Conservation (phyloP, 1,140 invertebrate species). For the Hermetia illucens region DNA sequence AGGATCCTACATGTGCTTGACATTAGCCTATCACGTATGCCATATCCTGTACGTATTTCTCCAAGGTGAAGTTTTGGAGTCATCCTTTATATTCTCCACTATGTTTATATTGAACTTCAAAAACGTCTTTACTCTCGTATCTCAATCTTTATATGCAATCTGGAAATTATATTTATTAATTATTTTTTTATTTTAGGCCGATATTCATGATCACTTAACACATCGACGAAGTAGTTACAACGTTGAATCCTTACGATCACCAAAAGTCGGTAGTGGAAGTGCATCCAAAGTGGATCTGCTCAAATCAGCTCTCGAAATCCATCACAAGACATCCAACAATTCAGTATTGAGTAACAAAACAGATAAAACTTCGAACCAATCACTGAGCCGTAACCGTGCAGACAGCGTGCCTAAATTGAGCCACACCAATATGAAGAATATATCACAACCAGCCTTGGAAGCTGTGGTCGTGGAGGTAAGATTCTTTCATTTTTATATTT, state of each 20-base stretch:
- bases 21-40: no score
- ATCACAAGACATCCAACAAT: conserved; percentile 34
- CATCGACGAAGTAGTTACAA: conserved; percentile 31
- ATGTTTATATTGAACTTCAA: no score
- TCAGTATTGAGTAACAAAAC: conserved; percentile 29
- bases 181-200: conserved; percentile 16
- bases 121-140: no score
- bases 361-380: conserved; percentile 34
- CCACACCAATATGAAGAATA: conserved; percentile 37
- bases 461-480: conserved; percentile 32
- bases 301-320: conserved; percentile 47
- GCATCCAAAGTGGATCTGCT: conserved; percentile 48
- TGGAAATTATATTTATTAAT: no score
- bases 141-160: no score
- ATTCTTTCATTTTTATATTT: background rate
- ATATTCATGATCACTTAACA: conserved; percentile 29
- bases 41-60: no score
- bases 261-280: conserved; percentile 31
- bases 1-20: no score
- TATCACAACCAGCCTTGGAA: conserved; percentile 38
- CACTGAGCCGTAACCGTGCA: conserved; percentile 34
- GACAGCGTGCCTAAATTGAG: conserved; percentile 44
- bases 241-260: conserved; percentile 23
- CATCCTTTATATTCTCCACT: no score
- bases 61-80: no score